phyloP scores from a whole-genome alignment of 1,140 invertebrate genomes.

The Drosophila nigromelanica region DNA sequence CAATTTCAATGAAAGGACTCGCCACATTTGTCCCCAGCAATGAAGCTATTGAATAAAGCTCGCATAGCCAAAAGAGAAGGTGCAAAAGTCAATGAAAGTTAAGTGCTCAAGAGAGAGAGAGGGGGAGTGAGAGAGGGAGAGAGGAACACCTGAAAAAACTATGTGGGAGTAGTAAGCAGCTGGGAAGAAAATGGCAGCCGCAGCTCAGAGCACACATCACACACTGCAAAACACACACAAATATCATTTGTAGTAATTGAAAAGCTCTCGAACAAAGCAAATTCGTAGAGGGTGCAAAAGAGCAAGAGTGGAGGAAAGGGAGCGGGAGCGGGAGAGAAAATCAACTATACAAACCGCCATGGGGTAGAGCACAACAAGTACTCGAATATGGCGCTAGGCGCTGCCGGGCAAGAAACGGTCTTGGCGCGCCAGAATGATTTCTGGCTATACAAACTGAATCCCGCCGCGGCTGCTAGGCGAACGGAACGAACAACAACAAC shows the following conservation, averaged over 20 bases:
- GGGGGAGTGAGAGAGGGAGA: background rate
- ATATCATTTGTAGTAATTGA: constrained; percentile 81
- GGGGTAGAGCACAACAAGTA: constrained; percentile 4
- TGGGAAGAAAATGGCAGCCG: constrained; percentile 12
- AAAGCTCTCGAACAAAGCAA: constrained; percentile 70
- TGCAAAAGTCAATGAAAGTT: constrained; percentile 74
- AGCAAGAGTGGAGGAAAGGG: background rate
- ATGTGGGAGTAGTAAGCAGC: constrained; percentile 26
- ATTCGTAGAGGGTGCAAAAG: constrained; percentile 17
- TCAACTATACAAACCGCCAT: constrained; percentile 20
- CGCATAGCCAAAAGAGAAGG: constrained; percentile 32
- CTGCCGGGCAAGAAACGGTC: constrained; percentile 21
- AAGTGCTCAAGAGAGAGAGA: constrained; percentile 37
- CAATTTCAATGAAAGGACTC: constrained; percentile 36
- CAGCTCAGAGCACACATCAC: constrained; percentile 16
- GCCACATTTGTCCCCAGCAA: constrained; percentile 23
- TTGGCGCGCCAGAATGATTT: constrained; percentile 57
- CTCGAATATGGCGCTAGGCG: constrained; percentile 8
- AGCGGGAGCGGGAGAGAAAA: background rate
- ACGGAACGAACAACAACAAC: constrained; percentile 4
- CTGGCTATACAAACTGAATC: constrained; percentile 72
- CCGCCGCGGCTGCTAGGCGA: constrained; percentile 44
- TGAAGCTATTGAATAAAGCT: constrained; percentile 39
- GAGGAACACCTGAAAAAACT: background rate
- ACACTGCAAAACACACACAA: constrained; percentile 40